These are phyloP conservation scores for Botrylloides violaceus DNA, from an alignment of 23 tunicate species.

Conservation along the genomic window DNA sequence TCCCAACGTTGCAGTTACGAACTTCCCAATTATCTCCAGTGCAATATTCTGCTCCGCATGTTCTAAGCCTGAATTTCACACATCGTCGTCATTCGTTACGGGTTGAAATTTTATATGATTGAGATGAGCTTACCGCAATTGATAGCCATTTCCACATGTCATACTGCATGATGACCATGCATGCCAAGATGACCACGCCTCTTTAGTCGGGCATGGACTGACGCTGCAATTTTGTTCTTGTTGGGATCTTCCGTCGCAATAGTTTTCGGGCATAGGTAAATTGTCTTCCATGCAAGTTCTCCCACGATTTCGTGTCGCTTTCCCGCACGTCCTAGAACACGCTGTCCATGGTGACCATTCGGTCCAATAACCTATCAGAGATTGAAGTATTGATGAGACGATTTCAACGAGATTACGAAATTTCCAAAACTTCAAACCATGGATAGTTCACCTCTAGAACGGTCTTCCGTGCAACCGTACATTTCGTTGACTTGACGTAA, in stretches of 20 bases:
- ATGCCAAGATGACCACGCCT: conserved; percentile 29
- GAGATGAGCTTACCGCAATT: conserved; percentile 24
- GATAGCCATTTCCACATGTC: conserved; percentile 32
- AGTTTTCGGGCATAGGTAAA: background rate
- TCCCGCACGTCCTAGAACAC: conserved; percentile 39
- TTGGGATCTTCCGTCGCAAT: background rate
- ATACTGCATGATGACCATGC: conserved; percentile 23
- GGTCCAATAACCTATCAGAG: conserved; percentile 21
- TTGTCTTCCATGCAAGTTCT: conserved; percentile 12
- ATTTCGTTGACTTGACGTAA: conserved; percentile 19
- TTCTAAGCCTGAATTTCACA: background rate
- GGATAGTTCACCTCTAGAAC: background rate
- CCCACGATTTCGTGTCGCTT: background rate
- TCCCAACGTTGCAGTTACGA: background rate
- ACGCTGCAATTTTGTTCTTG: background rate
- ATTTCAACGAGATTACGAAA: too few relatives aligned
- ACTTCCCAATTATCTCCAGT: background rate
- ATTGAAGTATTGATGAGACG: too few relatives aligned
- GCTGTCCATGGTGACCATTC: conserved; percentile 26
- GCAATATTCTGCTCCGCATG: background rate
- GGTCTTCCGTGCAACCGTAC: conserved; percentile 21
- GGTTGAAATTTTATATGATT: too few relatives aligned
- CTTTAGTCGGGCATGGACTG: background rate
- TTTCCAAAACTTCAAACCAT: background rate
- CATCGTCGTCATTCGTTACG: too few relatives aligned